Conservation (phyloP, 2,797 vertebrate genomes). For the Danio tinwini region DNA sequence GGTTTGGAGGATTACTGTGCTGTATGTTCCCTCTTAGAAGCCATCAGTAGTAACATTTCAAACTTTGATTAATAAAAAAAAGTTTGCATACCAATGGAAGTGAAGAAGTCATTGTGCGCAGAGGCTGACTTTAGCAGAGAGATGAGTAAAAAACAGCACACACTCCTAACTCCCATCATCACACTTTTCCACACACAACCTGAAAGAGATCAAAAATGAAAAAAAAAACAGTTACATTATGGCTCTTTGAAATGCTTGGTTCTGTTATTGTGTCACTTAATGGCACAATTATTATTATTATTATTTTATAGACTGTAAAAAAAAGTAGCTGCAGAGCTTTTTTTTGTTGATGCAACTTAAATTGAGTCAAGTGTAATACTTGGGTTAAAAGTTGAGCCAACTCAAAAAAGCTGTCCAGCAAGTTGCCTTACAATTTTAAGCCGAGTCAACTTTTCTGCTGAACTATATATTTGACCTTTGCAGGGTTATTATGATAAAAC, state of each 20-base stretch:
- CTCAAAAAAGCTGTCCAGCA: no score
- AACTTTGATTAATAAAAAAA: background rate
- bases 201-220: background rate
- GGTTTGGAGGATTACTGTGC: no score
- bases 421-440: no score
- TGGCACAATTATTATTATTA: background rate
- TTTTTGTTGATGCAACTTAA: no score
- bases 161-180: slow-evolving; percentile 56
- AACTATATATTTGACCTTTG: background rate
- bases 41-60: background rate
- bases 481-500: background rate
- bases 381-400: no score
- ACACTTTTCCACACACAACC: background rate
- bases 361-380: no score
- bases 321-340: no score
- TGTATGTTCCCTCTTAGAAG: no score
- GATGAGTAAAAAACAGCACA: slow-evolving; percentile 29
- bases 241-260: background rate
- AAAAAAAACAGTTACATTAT: background rate
- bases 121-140: slow-evolving; percentile 56
- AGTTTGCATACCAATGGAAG: slow-evolving; percentile 74
- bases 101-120: slow-evolving; percentile 73
- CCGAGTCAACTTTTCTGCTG: background rate
- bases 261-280: background rate
- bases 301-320: no score